Evolutionary conservation across 2,113 vertebrate species (phyloP), one percentile per base, ranked within the genome.

Genomic region (Cisticola juncidis): DNA sequence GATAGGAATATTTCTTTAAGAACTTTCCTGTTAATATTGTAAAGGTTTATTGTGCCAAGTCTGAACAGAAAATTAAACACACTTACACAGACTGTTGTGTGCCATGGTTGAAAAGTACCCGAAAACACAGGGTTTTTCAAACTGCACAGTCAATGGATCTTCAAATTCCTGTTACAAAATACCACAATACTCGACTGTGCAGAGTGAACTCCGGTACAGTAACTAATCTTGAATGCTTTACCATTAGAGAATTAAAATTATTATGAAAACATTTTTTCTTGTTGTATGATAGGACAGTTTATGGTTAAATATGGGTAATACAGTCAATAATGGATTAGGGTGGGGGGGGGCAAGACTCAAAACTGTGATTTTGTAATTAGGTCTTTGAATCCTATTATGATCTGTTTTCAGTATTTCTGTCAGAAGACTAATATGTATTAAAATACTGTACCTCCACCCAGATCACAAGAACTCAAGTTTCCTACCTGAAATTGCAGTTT

Each of bases 281-380:
- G 5, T 61, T 65, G 8, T 44, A 28, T 72, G 28, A 21, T 25
- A 38, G 28, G 45, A 65, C 26, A 23, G 2, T 5, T 64, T 79
- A 21, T 24, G 6, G 15, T 48, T 77, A 64, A 60, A 6, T 31
- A 31, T 25, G 45, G 9, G 3, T 68, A 77, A 50, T 58, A 14
- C 14, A 42, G 21, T 35, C 53, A 51, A 35, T 62, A 58, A 44
- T 68, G 24, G 14, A 48, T 60, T 74, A 5, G 15, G 16, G 26
- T 1, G 0, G 15, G 15, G 1, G 1, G 6, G 17, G 12, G 20
- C 0, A 0, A 44, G 13, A 51, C 25, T 51, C 15, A 26, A 15
- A 16, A 23, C 5, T 47, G 14, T 45, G 28, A 17, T 78, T 73
- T 50, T 81, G 6, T 65, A 20, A 58, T 58, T 73, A 50, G 20